Evolutionary conservation across 2,888 invertebrate genomes (phyloP).

Genomic region (Tetrapedia diversipes): DNA sequence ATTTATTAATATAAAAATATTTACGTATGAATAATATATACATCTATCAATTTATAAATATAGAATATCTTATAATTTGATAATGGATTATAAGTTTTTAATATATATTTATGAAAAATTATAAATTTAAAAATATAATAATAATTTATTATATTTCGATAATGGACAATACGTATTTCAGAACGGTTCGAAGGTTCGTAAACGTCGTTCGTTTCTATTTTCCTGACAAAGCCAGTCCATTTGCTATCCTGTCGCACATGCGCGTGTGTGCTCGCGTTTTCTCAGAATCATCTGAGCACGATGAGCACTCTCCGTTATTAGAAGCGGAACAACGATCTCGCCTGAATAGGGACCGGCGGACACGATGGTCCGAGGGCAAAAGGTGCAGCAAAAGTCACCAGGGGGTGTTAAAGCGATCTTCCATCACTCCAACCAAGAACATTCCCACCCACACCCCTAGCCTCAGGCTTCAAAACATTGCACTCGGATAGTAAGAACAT

Average conservation of each 20-base stretch:
- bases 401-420: slow-evolving; percentile 32
- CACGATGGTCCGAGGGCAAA: slow-evolving; percentile 60
- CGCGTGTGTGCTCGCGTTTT: slow-evolving; percentile 19
- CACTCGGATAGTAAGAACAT: no score
- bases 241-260: slow-evolving; percentile 17
- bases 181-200: no score
- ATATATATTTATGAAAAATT: no score
- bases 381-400: slow-evolving; percentile 50
- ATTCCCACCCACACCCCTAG: background rate
- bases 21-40: no score
- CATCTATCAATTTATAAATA: no score
- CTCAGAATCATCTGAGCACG: slow-evolving; percentile 50
- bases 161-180: no score
- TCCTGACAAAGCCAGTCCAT: slow-evolving; percentile 28
- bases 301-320: slow-evolving; percentile 73
- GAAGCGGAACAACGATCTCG: slow-evolving; percentile 69
- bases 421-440: slow-evolving; percentile 9
- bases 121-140: no score
- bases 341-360: slow-evolving; percentile 51
- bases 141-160: no score
- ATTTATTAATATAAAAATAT: no score
- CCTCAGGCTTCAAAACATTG: background rate
- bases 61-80: no score
- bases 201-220: background rate
- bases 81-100: no score